Conservation (phyloP, 1,140 invertebrate genomes). For the Mya arenaria region DNA sequence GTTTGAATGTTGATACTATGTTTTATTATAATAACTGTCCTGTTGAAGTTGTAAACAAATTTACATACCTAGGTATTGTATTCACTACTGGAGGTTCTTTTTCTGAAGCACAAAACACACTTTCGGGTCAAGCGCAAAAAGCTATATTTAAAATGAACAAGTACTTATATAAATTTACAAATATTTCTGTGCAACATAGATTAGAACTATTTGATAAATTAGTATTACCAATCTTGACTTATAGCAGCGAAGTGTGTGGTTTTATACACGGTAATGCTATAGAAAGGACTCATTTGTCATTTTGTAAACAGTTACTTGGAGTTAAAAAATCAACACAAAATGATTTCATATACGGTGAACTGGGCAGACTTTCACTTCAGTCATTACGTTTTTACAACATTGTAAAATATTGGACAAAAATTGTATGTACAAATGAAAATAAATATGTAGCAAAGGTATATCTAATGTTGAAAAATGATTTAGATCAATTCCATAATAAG, state of each 20-base stretch:
- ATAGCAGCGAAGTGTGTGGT: conserved; percentile 3
- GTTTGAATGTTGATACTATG: neutral
- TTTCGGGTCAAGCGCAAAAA: neutral
- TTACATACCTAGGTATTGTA: conserved; percentile 17
- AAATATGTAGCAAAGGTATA: no score
- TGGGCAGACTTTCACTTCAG: neutral
- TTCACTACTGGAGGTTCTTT: conserved; percentile 16
- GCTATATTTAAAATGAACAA: conserved; percentile 13
- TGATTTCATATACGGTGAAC: conserved; percentile 10
- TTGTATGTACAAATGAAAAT: no score
- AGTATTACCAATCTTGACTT: neutral
- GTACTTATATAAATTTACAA: conserved; percentile 8
- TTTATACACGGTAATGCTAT: neutral
- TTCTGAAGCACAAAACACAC: neutral
- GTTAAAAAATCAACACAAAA: neutral
- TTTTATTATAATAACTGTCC: conserved; percentile 13
- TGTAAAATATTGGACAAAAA: conserved; percentile 14
- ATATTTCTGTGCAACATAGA: neutral
- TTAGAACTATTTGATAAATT: conserved; percentile 15
- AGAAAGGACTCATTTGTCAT: neutral
- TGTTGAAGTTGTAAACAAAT: conserved; percentile 10
- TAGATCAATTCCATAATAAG: no score
- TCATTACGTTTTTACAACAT: neutral
- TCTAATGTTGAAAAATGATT: no score
- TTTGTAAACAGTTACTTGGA: conserved; percentile 7